A percentile compares a stretch with the other conserved stretches of the same genome.
Evolutionary conservation across 2,888 invertebrate genomes (phyloP).

Genomic region (Phania funesta): DNA sequence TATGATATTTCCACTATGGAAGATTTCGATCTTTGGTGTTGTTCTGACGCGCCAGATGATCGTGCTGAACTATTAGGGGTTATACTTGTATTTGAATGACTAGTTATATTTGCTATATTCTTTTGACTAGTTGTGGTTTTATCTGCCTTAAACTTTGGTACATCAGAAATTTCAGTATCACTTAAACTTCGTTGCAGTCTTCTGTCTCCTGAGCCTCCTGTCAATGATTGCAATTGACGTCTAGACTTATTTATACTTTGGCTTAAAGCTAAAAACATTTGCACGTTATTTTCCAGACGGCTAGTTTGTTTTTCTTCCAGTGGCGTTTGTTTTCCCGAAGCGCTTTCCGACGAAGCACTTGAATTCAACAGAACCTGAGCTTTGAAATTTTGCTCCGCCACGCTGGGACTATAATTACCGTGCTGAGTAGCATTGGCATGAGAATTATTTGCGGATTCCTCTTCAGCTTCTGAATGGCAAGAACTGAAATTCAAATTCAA

Average conservation of each 20-base stretch:
- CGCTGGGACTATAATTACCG: conserved; percentile 71
- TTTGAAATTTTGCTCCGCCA: conserved; percentile 69
- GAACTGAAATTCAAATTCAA: conserved; percentile 74
- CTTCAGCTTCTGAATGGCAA: conserved; percentile 70
- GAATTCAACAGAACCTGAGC: conserved; percentile 40
- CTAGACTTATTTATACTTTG: conserved; percentile 46
- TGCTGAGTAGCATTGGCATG: conserved; percentile 47
- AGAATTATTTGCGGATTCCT: conserved; percentile 53
- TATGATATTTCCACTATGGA: conserved; percentile 59
- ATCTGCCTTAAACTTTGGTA: conserved; percentile 53
- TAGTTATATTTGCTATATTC: conserved; percentile 54
- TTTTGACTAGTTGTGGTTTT: conserved; percentile 56
- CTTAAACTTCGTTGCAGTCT: conserved; percentile 68
- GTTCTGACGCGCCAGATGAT: not conserved
- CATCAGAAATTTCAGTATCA: conserved; percentile 68
- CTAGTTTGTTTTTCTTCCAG: conserved; percentile 34
- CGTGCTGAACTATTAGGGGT: conserved; percentile 27
- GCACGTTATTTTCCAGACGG: conserved; percentile 66
- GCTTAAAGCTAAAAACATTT: conserved; percentile 68
- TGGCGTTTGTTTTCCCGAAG: conserved; percentile 7
- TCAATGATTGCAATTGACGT: not conserved
- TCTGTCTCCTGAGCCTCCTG: not conserved
- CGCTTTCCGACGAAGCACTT: conserved; percentile 40
- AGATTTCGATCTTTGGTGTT: conserved; percentile 63
- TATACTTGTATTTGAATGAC: conserved; percentile 59